Evolutionary conservation across 2,888 invertebrate genomes (phyloP), one percentile per base, ranked within the genome.

Genomic region (Agonopterix heracliana): DNA sequence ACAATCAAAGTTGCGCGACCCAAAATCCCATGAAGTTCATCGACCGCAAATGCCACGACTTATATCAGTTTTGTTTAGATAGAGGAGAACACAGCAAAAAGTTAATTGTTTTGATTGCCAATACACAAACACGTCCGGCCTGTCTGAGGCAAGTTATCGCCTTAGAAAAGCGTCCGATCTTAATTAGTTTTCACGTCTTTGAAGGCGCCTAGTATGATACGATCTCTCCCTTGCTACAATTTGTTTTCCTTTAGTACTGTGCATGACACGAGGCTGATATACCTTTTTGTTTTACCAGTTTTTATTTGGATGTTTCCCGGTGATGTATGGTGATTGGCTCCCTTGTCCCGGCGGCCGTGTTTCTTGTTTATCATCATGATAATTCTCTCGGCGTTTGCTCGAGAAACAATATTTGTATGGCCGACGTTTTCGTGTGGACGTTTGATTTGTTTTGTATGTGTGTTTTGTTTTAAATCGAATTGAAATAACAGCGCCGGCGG

Each of bases 261-360:
- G 72, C 78, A 76, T 71, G 74, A 74, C 74, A 76, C 63, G 72
- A 68, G 78, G 75, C 80, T 70, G 68, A 68, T 61, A 74, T 72
- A 76, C 73, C 77, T 78, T 81, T 83, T 84, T 84, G 78, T 85
- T 84, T 80, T 69, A 75, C 66, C 60, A 66, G 71, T 77, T 85
- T 84, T 85, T 83, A 77, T 84, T 82, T 74, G 78, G 75, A 72
- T 73, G 77, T 74, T 74, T 71, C 71, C 70, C 72, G 70, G 84
- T 85, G 87, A 87, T 86, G 86, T 87, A 87, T 87, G 87, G 84
- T 87, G 87, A 87, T 88, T 87, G 87, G 85, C 74, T 82, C 74
- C 72, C 78, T 78, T 81, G 84, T 82, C 80, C 80, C 78, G 74
- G 64, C 74, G 73, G 68, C 70, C 71, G 74, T 78, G 80, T 84